Percentiles rank a stretch among this genome's conserved stretches.
Evolutionary conservation across 2,888 invertebrate species (phyloP).

Genomic region (Eilema sororculum): DNA sequence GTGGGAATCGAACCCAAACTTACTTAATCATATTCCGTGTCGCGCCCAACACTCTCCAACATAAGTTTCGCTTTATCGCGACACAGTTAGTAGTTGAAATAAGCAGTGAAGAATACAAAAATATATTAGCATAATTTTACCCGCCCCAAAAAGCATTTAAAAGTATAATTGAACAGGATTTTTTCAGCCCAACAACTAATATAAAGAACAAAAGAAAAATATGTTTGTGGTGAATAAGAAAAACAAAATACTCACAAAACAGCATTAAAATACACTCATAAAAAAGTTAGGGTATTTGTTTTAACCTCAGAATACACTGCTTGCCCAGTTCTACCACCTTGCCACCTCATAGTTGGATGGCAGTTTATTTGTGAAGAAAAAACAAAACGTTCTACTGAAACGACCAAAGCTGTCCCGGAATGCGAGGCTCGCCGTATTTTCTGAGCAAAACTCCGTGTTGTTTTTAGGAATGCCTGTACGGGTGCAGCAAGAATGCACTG

Average conservation of each 20-base stretch:
- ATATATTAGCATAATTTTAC: neutral
- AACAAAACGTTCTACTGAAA: constrained; percentile 15
- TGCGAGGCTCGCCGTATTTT: constrained; percentile 14
- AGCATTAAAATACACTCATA: neutral
- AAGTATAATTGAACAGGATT: neutral
- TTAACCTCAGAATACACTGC: constrained; percentile 3
- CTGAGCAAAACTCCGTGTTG: constrained; percentile 15
- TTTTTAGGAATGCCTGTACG: constrained; percentile 19
- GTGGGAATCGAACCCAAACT: too few relatives aligned
- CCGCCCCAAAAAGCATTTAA: neutral
- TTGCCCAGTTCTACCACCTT: constrained; percentile 2
- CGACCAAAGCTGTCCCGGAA: constrained; percentile 6
- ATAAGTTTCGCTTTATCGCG: neutral
- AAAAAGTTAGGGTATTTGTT: constrained; percentile 2
- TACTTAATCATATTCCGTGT: too few relatives aligned
- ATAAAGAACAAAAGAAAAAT: neutral
- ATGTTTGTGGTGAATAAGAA: neutral
- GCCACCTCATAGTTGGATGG: constrained; percentile 5
- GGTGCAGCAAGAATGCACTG: constrained; percentile 9
- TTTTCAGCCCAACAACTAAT: neutral
- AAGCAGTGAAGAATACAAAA: neutral
- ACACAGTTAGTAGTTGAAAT: neutral
- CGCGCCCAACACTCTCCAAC: neutral
- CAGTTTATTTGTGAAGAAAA: constrained; percentile 22
- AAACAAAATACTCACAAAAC: neutral